Evolutionary conservation across 2,888 invertebrate species (phyloP), one percentile per base, ranked within the genome.

Genomic region (Mystacides longicornis): DNA sequence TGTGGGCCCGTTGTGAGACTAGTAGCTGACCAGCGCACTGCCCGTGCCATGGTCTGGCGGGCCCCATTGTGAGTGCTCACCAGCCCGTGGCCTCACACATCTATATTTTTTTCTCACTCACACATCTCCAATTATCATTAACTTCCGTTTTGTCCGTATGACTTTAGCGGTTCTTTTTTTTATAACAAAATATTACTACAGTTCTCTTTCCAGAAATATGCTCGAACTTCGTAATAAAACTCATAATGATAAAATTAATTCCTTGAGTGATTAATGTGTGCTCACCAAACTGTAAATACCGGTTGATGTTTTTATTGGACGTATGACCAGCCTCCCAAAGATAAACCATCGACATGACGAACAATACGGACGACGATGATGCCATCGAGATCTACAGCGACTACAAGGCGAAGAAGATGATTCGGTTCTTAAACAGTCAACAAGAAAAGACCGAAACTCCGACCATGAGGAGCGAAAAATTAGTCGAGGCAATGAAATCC

Each of bases 401-500:
- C 9, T 64, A 66, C 49, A 67, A 72, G 47, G 71, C 69, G 33
- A 65, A 69, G 23, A 72, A 70, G 57, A 71, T 60, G 60, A 59
- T 60, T 69, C 2, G 70, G 69, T 58, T 72, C 69, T 2, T 71
- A 9, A 73, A 73, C 54, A 72, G 71, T 57, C 65, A 73, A 2
- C 61, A 73, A 50, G 68, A 72, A 1, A 69, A 69, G 45, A 70
- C 70, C 1, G 71, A 71, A 19, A 71, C 69, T 55, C 70, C 71
- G 2, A 69, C 68, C 2, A 62, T 68, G 42, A 68, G 70, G 54
- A 71, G 71, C 58, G 72, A 71, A 61, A 71, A 71, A 23, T 73
- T 77, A 62, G 71, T 75, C 62, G 68, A 71, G 67, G 74, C 77
- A 68, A 81, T 74, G 81, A 80, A 65, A 67, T 81, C 72, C 73